A percentile compares a stretch with the other conserved stretches of the same genome.
Conservation (phyloP, 2,797 vertebrate genomes). For the Aselliscus stoliczkanus region DNA sequence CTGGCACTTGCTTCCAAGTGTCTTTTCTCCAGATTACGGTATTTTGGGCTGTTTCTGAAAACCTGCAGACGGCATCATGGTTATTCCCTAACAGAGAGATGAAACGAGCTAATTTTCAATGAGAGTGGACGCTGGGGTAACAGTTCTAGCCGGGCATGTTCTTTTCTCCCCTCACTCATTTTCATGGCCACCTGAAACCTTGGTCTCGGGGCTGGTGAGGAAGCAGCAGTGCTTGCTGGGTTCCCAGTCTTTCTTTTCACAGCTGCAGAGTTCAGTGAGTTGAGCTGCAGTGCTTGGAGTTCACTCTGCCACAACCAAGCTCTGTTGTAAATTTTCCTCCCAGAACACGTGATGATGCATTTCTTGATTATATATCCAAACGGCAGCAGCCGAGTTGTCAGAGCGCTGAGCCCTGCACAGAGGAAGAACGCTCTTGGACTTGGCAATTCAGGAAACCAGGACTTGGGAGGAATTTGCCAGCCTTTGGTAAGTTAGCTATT, state of each 20-base stretch:
- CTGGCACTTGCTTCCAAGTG: background rate
- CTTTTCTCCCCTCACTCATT: background rate
- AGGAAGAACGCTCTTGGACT: constrained; percentile 68
- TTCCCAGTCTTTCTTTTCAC: constrained; percentile 73
- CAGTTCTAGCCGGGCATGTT: background rate
- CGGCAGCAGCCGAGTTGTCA: constrained; percentile 79
- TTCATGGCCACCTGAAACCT: constrained; percentile 14
- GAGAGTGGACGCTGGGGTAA: background rate
- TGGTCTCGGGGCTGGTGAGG: constrained; percentile 27
- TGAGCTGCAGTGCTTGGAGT: constrained; percentile 79
- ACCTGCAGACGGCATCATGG: background rate
- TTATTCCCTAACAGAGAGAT: background rate
- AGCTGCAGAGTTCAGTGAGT: constrained; percentile 80
- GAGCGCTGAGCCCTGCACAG: constrained; percentile 70
- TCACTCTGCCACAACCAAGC: constrained; percentile 76
- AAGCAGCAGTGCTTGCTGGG: constrained; percentile 61
- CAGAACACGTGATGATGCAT: constrained; percentile 83
- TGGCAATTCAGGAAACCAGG: constrained; percentile 49
- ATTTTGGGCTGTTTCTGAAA: background rate
- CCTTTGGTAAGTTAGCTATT: constrained; percentile 77
- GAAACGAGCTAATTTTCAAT: background rate
- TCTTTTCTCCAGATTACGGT: background rate
- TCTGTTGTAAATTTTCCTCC: constrained; percentile 83
- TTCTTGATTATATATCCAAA: constrained; percentile 84
- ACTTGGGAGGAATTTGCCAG: background rate